These are phyloP conservation scores for Acheta domesticus DNA, from an alignment of 2,888 invertebrate genomes.

Conservation along the genomic window DNA sequence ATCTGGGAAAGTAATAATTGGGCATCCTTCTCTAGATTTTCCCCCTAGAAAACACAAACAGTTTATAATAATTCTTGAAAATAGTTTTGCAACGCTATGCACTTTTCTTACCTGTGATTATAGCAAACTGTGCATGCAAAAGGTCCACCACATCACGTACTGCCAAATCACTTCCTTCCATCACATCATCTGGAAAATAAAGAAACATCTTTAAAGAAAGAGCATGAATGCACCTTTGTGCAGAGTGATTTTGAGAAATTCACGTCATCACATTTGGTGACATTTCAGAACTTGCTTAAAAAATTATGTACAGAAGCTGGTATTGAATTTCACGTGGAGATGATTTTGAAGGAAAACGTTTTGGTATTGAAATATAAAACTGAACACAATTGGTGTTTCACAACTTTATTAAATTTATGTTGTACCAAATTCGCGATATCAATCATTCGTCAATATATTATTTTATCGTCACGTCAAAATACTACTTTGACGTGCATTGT, in stretches of 20 bases:
- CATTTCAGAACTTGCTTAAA: background rate
- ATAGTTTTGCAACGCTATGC: background rate
- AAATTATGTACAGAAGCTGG: background rate
- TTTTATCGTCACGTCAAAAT: too few species aligned
- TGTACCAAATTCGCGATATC: too few species aligned
- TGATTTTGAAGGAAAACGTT: too few species aligned
- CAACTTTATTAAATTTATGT: too few species aligned
- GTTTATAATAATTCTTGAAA: background rate
- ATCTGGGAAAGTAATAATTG: constrained; percentile 93
- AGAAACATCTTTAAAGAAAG: background rate
- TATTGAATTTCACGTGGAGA: too few species aligned
- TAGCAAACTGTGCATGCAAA: constrained; percentile 82
- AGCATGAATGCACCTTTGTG: background rate
- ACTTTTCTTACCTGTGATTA: constrained; percentile 68
- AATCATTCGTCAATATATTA: too few species aligned
- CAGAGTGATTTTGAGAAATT: background rate
- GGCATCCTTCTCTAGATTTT: constrained; percentile 88
- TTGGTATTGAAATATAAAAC: too few species aligned
- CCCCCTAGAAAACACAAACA: constrained; percentile 58
- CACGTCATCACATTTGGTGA: too few species aligned
- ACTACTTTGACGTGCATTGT: too few species aligned
- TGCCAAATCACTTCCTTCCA: constrained; percentile 55
- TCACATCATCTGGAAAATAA: constrained; percentile 44
- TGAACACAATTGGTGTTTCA: too few species aligned
- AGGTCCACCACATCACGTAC: constrained; percentile 82